Base-by-base conservation (phyloP, 2,888 invertebrate species). In the Lamproptera curius region DNA sequence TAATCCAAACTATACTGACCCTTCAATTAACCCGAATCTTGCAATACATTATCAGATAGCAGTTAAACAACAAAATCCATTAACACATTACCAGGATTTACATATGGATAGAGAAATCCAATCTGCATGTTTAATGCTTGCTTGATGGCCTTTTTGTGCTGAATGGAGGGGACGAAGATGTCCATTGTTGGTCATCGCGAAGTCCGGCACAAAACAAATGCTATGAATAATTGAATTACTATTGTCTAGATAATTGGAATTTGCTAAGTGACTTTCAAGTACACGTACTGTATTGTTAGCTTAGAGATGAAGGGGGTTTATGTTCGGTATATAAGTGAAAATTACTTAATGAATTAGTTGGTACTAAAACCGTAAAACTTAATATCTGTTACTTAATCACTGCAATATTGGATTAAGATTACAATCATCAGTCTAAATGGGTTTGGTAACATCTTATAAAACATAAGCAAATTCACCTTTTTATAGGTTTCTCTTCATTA, bases 81-180 rank as follows among this genome's bases (percentile, higher is more conserved):
- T 63, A 63, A 57, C 61, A 57, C 58, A 53, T 51, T 54, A 64
- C 54, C 54, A 34, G 38, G 45, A 28, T 44, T 16, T 41, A 53
- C 46, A 54, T 51, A 46, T 39, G 40, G 33, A 65, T 62, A 65
- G 68, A 62, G 60, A 55, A 65, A 71, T 68, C 57, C 75, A 81
- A 84, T 85, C 75, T 85, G 75, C 84, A 84, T 85, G 72, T 69
- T 60, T 70, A 80, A 81, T 76, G 69, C 57, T 59, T 59, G 65
- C 61, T 68, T 70, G 70, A 69, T 69, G 62, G 71, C 68, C 76
- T 77, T 81, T 81, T 78, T 75, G 73, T 73, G 38, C 54, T 52
- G 64, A 65, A 62, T 61, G 62, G 50, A 63, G 57, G 70, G 75
- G 68, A 64, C 55, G 55, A 54, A 57, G 52, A 60, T 62, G 58